Conservation (phyloP, 2,888 invertebrate species). For the Cenopis cana region DNA sequence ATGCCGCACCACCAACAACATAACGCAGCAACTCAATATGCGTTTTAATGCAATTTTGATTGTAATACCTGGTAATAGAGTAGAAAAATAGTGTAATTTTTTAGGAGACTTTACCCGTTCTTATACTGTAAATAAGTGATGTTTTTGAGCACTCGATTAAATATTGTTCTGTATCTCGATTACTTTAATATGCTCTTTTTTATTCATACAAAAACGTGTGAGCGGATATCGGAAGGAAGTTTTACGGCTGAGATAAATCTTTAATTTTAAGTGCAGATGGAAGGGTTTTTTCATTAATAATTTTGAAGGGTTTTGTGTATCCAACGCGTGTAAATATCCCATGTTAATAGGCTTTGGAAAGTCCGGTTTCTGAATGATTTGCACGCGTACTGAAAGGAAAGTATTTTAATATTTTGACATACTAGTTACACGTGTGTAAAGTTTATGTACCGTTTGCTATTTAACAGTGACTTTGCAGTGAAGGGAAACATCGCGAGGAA, state of each 20-base stretch:
- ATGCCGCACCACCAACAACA: not conserved
- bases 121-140: not conserved
- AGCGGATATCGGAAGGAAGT: slow-evolving; percentile 47
- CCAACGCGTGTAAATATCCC: slow-evolving; percentile 11
- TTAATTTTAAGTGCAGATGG: slow-evolving; percentile 25
- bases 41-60: not conserved
- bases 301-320: slow-evolving; percentile 18
- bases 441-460: not conserved
- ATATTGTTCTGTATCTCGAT: slow-evolving; percentile 47
- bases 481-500: too few species aligned
- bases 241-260: slow-evolving; percentile 30
- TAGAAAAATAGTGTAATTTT: too few species aligned
- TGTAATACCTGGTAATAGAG: not conserved
- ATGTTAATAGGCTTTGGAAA: slow-evolving; percentile 31
- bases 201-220: slow-evolving; percentile 43
- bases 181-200: slow-evolving; percentile 37
- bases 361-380: slow-evolving; percentile 57
- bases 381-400: too few species aligned
- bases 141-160: slow-evolving; percentile 50
- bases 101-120: not conserved
- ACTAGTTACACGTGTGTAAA: not conserved
- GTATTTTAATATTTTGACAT: not conserved
- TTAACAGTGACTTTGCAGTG: too few species aligned
- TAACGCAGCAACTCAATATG: not conserved
- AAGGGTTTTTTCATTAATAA: slow-evolving; percentile 22